Evolutionary conservation across 1,140 invertebrate genomes (phyloP).

Genomic region (Pseudomyrmex gracilis): DNA sequence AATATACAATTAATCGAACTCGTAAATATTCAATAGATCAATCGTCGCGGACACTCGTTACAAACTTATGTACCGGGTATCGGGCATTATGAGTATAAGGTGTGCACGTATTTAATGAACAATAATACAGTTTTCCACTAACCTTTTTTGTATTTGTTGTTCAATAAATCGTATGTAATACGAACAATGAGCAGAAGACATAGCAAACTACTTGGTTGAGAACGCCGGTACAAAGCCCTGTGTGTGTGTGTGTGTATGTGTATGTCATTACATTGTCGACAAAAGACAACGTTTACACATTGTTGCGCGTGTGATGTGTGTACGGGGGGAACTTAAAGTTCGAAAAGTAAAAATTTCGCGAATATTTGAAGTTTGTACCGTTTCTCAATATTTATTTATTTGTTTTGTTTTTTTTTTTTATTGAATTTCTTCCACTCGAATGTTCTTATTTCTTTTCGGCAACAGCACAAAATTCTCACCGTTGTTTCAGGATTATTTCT

Average conservation of each 20-base stretch:
- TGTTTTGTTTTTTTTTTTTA: conserved; percentile 77
- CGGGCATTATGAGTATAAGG: conserved; percentile 12
- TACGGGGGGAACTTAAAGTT: conserved; percentile 16
- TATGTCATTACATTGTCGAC: conserved; percentile 8
- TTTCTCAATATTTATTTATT: conserved; percentile 72
- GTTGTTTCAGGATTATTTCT: conserved; percentile 63
- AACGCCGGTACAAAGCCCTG: conserved; percentile 50
- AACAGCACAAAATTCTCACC: conserved; percentile 76
- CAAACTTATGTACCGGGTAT: conserved; percentile 41
- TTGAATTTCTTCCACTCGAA: conserved; percentile 48
- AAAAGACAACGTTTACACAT: conserved; percentile 16
- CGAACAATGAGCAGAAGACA: conserved; percentile 77
- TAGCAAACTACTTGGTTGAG: conserved; percentile 58
- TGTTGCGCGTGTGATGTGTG: neutral
- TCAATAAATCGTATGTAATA: conserved; percentile 59
- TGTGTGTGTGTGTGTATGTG: too few species aligned
- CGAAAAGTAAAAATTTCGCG: conserved; percentile 41
- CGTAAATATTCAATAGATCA: conserved; percentile 1
- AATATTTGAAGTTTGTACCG: conserved; percentile 72
- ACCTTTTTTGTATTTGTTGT: conserved; percentile 51
- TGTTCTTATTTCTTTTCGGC: conserved; percentile 45
- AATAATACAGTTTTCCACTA: conserved; percentile 53
- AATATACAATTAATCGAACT: neutral
- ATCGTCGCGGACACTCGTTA: conserved; percentile 29
- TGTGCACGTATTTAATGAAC: conserved; percentile 58